Evolutionary conservation across 1,140 invertebrate species (phyloP).

Genomic region (Orchesella cincta): DNA sequence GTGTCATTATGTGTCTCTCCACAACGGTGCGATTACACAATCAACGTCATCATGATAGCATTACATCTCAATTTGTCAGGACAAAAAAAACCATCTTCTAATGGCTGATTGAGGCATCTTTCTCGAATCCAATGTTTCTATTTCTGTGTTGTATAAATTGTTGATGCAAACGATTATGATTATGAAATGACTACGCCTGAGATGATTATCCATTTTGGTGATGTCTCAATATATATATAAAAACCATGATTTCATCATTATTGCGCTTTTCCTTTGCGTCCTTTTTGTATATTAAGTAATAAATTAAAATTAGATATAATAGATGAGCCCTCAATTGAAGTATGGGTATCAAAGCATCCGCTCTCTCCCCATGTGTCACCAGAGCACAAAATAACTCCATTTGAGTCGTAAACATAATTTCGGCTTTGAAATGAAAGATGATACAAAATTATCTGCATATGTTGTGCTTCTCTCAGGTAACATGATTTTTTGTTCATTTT

Average conservation of each 20-base stretch:
- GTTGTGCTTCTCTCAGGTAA: no score
- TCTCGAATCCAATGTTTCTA: neutral
- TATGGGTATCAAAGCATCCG: neutral
- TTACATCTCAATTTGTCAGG: constrained; percentile 26
- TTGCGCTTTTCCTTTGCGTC: neutral
- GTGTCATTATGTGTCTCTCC: constrained; percentile 6
- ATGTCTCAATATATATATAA: constrained; percentile 14
- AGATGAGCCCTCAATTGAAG: neutral
- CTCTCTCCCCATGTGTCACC: constrained; percentile 1
- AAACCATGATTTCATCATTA: constrained; percentile 15
- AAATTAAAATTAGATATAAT: neutral
- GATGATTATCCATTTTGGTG: neutral
- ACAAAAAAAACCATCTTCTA: neutral
- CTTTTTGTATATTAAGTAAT: neutral
- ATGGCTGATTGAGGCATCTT: neutral
- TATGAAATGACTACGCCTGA: neutral
- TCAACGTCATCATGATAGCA: constrained; percentile 13
- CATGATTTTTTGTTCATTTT: no score
- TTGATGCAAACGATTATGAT: neutral
- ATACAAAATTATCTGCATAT: neutral
- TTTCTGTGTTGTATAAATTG: neutral
- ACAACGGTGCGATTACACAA: constrained; percentile 19
- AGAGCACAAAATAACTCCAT: neutral
- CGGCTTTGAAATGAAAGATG: no score
- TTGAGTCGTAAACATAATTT: neutral